phyloP scores from a whole-genome alignment of 1,140 invertebrate species.

The Drosophila ironensis region DNA sequence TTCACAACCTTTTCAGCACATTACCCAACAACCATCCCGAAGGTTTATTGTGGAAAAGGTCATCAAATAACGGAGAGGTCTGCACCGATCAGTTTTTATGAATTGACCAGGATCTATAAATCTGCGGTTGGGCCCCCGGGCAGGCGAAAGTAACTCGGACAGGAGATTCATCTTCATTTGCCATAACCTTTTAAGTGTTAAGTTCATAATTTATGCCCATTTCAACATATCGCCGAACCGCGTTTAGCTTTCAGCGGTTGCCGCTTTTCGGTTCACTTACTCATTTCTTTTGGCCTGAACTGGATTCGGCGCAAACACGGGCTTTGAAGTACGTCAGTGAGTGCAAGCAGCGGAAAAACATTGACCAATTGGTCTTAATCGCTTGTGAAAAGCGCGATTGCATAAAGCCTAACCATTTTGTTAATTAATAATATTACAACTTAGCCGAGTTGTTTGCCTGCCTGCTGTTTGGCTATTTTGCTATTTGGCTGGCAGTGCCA shows the following conservation, averaged over 20 bases:
- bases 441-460: neutral
- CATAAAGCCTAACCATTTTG: slow-evolving; percentile 28
- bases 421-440: slow-evolving; percentile 44
- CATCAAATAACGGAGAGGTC: neutral
- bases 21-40: too few relatives aligned
- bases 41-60: neutral
- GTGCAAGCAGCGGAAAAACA: slow-evolving; percentile 27
- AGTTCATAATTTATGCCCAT: slow-evolving; percentile 42
- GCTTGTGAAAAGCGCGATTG: slow-evolving; percentile 34
- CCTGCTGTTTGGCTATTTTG: slow-evolving; percentile 30
- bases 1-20: neutral
- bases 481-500: slow-evolving; percentile 32
- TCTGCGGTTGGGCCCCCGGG: neutral
- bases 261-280: slow-evolving; percentile 4
- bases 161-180: slow-evolving; percentile 4
- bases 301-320: slow-evolving; percentile 11
- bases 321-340: slow-evolving; percentile 1
- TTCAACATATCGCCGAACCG: slow-evolving; percentile 41
- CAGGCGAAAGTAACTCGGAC: slow-evolving; percentile 15
- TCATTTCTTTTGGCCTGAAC: slow-evolving; percentile 14
- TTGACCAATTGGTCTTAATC: slow-evolving; percentile 41
- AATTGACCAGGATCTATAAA: slow-evolving; percentile 2
- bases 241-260: slow-evolving; percentile 3
- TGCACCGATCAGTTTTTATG: neutral
- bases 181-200: slow-evolving; percentile 32